Conservation (phyloP, 2,113 vertebrate genomes). For the Lagenorhynchus albirostris region DNA sequence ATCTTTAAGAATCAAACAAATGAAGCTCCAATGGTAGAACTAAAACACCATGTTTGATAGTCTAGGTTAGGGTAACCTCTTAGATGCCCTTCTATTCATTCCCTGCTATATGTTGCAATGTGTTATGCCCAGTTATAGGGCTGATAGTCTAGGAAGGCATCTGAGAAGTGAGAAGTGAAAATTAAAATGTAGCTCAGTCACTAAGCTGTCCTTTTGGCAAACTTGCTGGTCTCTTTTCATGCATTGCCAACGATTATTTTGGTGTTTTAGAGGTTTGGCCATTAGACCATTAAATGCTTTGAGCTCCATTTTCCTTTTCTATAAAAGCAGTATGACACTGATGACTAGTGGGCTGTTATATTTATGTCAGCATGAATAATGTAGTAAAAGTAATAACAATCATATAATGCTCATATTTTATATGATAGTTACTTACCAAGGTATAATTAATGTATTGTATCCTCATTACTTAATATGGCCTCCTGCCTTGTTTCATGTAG, state of each 20-base stretch:
- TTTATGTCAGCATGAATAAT: constrained; percentile 71
- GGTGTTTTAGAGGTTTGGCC: constrained; percentile 47
- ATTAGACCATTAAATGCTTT: constrained; percentile 63
- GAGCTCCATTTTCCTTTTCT: constrained; percentile 58
- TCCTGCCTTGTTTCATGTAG: constrained; percentile 52
- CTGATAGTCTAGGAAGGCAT: not conserved
- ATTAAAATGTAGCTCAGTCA: not conserved
- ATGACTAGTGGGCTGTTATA: constrained; percentile 61
- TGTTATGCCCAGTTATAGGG: not conserved
- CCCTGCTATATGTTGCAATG: not conserved
- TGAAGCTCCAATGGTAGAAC: not conserved
- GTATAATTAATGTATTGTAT: constrained; percentile 65
- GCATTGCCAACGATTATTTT: constrained; percentile 36
- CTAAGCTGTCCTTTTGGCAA: not conserved
- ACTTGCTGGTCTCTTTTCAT: not conserved
- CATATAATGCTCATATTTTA: constrained; percentile 71
- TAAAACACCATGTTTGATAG: not conserved
- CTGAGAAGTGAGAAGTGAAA: not conserved
- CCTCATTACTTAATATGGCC: constrained; percentile 61
- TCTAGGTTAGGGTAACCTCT: not conserved
- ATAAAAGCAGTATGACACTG: constrained; percentile 64
- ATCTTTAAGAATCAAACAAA: not conserved
- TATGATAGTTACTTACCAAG: constrained; percentile 64
- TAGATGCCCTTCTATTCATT: not conserved
- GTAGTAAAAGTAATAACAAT: constrained; percentile 68